Evolutionary conservation across 2,797 vertebrate species (phyloP).

Genomic region (Trachurus trachurus): DNA sequence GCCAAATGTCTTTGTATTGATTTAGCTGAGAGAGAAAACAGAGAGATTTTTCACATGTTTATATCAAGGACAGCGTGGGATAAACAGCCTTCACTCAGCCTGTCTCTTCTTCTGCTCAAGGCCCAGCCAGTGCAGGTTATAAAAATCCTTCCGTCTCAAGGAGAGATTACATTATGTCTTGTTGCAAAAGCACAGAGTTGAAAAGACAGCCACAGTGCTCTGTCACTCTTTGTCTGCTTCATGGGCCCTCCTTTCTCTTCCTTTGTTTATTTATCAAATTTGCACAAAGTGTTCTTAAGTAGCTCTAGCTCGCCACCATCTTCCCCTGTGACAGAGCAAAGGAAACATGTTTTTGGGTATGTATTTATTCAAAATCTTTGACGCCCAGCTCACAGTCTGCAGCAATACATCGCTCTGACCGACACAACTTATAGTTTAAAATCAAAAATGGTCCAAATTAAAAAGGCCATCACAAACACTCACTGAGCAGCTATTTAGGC

Average conservation of each 20-base stretch:
- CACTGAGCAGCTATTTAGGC: not conserved
- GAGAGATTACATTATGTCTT: slow-evolving; percentile 85
- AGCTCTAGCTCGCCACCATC: slow-evolving; percentile 31
- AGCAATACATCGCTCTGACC: not conserved
- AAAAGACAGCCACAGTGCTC: slow-evolving; percentile 66
- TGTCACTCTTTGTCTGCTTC: slow-evolving; percentile 61
- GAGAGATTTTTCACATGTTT: slow-evolving; percentile 85
- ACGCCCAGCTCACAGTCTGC: not conserved
- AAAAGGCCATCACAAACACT: not conserved
- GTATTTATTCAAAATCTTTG: not conserved
- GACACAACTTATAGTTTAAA: not conserved
- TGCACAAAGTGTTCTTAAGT: slow-evolving; percentile 46
- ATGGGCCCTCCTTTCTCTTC: slow-evolving; percentile 38
- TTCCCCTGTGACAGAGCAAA: slow-evolving; percentile 5
- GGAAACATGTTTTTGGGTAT: not conserved
- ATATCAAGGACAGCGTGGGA: slow-evolving; percentile 82
- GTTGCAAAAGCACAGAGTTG: slow-evolving; percentile 77
- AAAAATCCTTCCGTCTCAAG: slow-evolving; percentile 83
- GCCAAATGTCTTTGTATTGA: slow-evolving; percentile 83
- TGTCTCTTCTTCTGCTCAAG: slow-evolving; percentile 81
- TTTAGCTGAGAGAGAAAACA: slow-evolving; percentile 78
- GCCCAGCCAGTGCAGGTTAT: slow-evolving; percentile 80
- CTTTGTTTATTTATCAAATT: slow-evolving; percentile 59
- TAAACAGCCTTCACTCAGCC: slow-evolving; percentile 83
- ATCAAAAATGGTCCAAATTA: not conserved